A percentile compares a stretch with the other conserved stretches of the same genome.
These are phyloP conservation scores for Palaemon carinicauda DNA, from an alignment of 1,140 invertebrate species.

Conservation along the genomic window DNA sequence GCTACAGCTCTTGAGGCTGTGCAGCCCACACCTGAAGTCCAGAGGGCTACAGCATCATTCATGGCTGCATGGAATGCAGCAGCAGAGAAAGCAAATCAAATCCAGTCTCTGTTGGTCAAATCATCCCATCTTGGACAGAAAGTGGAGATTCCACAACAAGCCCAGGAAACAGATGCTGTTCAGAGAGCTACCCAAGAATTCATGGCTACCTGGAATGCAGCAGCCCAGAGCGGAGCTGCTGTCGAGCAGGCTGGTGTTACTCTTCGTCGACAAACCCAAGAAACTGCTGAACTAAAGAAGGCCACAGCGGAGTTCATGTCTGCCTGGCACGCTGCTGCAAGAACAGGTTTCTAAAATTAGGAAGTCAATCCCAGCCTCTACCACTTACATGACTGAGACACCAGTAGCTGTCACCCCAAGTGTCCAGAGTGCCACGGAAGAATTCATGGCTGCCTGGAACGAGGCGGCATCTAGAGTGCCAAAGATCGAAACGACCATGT, in stretches of 20 bases:
- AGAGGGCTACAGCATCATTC: conserved; percentile 25
- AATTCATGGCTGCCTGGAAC: conserved; percentile 34
- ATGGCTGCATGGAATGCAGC: conserved; percentile 43
- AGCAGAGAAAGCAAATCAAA: neutral
- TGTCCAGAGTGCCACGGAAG: conserved; percentile 31
- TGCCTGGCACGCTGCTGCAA: conserved; percentile 14
- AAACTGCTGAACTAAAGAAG: conserved; percentile 1
- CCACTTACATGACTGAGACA: neutral
- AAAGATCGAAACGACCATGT: conserved; percentile 27
- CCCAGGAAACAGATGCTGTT: conserved; percentile 18
- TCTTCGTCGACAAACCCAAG: neutral
- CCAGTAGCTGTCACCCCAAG: neutral
- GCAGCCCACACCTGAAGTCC: neutral
- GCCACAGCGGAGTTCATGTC: conserved; percentile 20
- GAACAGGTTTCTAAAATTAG: neutral
- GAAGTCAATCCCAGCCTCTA: neutral
- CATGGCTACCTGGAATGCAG: conserved; percentile 28
- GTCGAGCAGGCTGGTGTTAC: conserved; percentile 5
- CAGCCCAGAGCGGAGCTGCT: conserved; percentile 3
- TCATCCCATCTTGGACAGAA: neutral
- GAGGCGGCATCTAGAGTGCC: conserved; percentile 20
- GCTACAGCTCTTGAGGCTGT: neutral
- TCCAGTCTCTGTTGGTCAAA: neutral
- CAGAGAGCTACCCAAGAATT: conserved; percentile 1
- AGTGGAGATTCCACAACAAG: neutral